Conservation (phyloP, 2,113 vertebrate genomes). For the Alethe diademata region DNA sequence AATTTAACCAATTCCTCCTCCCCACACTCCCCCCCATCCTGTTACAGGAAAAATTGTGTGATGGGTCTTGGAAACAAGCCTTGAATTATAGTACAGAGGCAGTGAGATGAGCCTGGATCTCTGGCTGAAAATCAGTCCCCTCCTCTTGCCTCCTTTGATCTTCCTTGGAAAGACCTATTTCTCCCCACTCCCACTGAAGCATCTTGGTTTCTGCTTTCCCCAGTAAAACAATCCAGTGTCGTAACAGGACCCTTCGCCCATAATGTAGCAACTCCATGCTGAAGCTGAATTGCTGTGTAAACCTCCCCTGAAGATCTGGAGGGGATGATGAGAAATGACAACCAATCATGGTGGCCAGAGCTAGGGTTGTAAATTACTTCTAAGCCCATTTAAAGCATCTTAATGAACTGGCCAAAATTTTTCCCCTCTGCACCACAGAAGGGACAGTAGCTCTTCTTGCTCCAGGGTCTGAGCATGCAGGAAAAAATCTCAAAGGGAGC, state of each 20-base stretch:
- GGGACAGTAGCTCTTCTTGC: neutral
- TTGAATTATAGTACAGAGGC: slow-evolving; percentile 45
- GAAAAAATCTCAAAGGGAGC: neutral
- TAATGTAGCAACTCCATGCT: neutral
- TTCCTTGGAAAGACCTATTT: neutral
- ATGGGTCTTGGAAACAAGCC: slow-evolving; percentile 53
- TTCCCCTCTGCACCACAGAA: neutral
- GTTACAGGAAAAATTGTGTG: slow-evolving; percentile 43
- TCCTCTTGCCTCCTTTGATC: slow-evolving; percentile 23
- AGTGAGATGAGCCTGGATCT: neutral
- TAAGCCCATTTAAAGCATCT: neutral
- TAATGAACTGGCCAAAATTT: neutral
- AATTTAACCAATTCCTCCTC: slow-evolving; percentile 68
- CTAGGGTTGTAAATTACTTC: neutral
- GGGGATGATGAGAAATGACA: neutral
- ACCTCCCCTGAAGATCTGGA: neutral
- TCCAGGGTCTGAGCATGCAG: neutral
- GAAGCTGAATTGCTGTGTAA: neutral
- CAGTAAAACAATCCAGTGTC: neutral
- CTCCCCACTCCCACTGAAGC: neutral
- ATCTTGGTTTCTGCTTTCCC: neutral
- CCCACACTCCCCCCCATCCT: neutral
- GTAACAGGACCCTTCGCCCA: neutral
- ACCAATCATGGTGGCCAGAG: neutral
- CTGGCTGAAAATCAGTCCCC: neutral